Percentiles rank a stretch among this genome's conserved stretches.
These are phyloP conservation scores for Meloidogyne exigua DNA, from an alignment of 1,140 invertebrate genomes.

Conservation along the genomic window DNA sequence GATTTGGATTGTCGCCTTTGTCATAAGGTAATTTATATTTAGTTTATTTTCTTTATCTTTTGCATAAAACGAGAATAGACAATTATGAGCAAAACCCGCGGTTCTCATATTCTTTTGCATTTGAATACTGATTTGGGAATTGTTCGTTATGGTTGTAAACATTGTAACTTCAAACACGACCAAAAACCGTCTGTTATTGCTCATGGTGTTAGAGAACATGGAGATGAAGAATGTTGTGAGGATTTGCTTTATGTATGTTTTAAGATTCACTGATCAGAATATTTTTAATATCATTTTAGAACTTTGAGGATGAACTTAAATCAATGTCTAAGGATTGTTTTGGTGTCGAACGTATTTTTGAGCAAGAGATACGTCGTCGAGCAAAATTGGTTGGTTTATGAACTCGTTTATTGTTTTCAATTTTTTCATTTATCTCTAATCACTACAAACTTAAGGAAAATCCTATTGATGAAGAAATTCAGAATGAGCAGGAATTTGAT, in stretches of 20 bases:
- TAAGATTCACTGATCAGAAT: neutral
- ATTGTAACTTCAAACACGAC: slow-evolving; percentile 58
- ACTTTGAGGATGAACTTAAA: slow-evolving; percentile 58
- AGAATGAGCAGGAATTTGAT: neutral
- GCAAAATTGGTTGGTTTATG: slow-evolving; percentile 18
- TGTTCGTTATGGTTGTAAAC: slow-evolving; percentile 53
- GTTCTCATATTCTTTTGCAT: slow-evolving; percentile 61
- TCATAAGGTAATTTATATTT: slow-evolving; percentile 43
- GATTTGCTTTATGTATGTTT: slow-evolving; percentile 44
- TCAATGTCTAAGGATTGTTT: slow-evolving; percentile 59
- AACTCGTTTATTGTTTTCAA: neutral
- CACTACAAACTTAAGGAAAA: neutral
- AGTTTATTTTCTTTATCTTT: neutral
- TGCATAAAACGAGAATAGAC: neutral
- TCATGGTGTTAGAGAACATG: slow-evolving; percentile 57
- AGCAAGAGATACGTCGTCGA: slow-evolving; percentile 39
- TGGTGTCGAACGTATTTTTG: slow-evolving; percentile 53
- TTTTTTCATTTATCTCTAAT: neutral
- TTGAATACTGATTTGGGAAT: slow-evolving; percentile 59
- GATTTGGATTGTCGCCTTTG: slow-evolving; percentile 55
- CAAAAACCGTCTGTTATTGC: slow-evolving; percentile 53
- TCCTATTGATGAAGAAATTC: neutral
- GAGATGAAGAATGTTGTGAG: slow-evolving; percentile 42
- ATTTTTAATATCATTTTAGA: neutral
- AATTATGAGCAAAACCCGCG: slow-evolving; percentile 41